Base-by-base conservation (phyloP, 1,140 invertebrate species). In the Neoseiulus cucumeris region DNA sequence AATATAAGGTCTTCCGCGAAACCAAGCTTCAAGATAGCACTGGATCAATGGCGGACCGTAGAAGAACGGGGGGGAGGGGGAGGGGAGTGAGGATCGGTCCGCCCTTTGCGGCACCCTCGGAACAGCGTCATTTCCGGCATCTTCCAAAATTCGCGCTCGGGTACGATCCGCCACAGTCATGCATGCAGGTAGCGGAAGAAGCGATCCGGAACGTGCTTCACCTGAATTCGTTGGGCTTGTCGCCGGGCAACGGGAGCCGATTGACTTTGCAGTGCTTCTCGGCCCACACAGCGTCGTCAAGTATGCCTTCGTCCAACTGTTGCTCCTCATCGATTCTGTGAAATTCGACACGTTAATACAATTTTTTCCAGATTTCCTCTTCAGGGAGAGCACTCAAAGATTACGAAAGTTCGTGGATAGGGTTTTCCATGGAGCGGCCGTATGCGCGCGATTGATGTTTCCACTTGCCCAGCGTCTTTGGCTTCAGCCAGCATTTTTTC, bases 211-310 rank as follows among this genome's bases (percentile, higher is more conserved):
- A 4, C 4, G 9, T 9, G 22, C 5, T 20, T 33, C 33, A 59
- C 51, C 51, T 59, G 51, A 59, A 59, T 25, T 59, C 51, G 9
- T 59, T 59, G 22, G 51, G 51, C 22, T 59, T 59, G 51, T 59
- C 51, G 14, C 51, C 51, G 1, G 51, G 51, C 25, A 59, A 20
- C 4, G 51, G 51, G 17, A 59, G 51, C 14, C 51, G 25, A 1
- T 59, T 25, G 51, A 59, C 51, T 1, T 18, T 12, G 22, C 51
- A 59, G 22, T 59, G 51, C 22, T 59, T 59, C 33, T 59, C 51
- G 25, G 51, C 51, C 51, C 51, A 59, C 12, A 25, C 51, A 17
- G 51, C 51, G 33, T 59, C 22, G 9, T 59, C 51, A 59, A 59
- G 51, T 17, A 20, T 17, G 14, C 51, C 51, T 33, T 59, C 51